These are phyloP conservation scores for Eremophila alpestris DNA, from an alignment of 2,797 vertebrate genomes.

Conservation along the genomic window DNA sequence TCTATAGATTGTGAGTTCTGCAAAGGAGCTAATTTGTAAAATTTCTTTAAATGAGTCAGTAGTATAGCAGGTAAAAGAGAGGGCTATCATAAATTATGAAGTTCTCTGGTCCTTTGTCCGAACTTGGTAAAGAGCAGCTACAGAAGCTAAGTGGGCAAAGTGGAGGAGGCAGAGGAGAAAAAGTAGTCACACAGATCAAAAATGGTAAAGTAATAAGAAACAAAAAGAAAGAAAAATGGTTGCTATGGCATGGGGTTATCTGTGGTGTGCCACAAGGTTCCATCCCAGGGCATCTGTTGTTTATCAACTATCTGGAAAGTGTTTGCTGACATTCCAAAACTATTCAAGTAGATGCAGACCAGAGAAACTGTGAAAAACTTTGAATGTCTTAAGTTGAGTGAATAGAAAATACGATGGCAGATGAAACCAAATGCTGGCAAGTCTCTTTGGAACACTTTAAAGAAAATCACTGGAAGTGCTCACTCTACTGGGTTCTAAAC, in stretches of 20 bases:
- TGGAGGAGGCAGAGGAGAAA: background rate
- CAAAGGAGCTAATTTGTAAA: background rate
- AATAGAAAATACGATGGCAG: constrained; percentile 43
- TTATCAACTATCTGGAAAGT: constrained; percentile 33
- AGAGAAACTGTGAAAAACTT: constrained; percentile 56
- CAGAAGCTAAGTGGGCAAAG: background rate
- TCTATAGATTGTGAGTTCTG: background rate
- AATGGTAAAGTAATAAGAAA: background rate
- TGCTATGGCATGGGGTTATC: constrained; percentile 14
- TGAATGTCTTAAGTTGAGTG: constrained; percentile 33
- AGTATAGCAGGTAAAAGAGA: background rate
- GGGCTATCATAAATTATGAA: background rate
- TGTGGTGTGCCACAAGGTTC: background rate
- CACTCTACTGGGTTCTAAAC: background rate
- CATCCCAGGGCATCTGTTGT: constrained; percentile 3
- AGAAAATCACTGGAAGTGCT: background rate
- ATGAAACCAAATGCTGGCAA: constrained; percentile 26
- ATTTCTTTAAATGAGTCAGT: background rate
- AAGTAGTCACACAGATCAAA: background rate
- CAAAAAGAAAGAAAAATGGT: background rate
- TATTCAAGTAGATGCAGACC: constrained; percentile 42
- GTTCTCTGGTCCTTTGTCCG: background rate
- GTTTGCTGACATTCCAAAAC: constrained; percentile 5
- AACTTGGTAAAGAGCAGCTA: background rate
- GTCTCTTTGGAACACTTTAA: background rate